Conservation (phyloP, 2,888 invertebrate species). For the Lasioglossum malachurum region DNA sequence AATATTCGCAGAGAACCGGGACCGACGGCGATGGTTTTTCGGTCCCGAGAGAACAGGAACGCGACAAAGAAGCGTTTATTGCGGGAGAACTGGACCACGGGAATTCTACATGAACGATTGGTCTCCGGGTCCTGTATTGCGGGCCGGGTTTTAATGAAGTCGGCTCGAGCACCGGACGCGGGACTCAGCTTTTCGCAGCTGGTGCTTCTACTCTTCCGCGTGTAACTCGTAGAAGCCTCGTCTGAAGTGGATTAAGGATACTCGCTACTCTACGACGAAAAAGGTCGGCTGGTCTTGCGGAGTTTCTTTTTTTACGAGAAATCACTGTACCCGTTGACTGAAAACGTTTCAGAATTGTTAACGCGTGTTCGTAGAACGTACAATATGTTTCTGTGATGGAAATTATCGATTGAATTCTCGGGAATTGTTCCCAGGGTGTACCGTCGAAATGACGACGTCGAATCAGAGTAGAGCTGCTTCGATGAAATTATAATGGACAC, state of each 20-base stretch:
- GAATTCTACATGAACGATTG: slow-evolving; percentile 4
- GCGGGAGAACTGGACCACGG: neutral
- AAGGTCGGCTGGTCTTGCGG: neutral
- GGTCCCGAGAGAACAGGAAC: neutral
- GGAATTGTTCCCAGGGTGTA: too few relatives aligned
- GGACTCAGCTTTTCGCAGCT: neutral
- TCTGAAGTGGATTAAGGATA: slow-evolving; percentile 8
- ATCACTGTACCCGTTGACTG: neutral
- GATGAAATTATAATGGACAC: slow-evolving; percentile 14
- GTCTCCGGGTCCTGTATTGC: neutral
- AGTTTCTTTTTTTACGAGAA: neutral
- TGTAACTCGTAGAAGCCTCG: neutral
- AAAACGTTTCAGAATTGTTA: neutral
- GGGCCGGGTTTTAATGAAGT: slow-evolving; percentile 4
- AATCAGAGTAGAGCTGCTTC: neutral
- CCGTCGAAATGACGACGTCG: neutral
- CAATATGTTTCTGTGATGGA: too few relatives aligned
- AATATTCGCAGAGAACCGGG: neutral
- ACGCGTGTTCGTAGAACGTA: too few relatives aligned
- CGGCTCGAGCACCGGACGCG: neutral
- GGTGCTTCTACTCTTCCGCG: neutral
- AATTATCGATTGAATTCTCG: too few relatives aligned
- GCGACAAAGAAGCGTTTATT: neutral
- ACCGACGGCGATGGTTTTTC: neutral
- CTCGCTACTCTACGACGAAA: neutral